Evolutionary conservation across 2,113 vertebrate genomes (phyloP), one percentile per base, ranked within the genome.

Genomic region (Pagrus major): DNA sequence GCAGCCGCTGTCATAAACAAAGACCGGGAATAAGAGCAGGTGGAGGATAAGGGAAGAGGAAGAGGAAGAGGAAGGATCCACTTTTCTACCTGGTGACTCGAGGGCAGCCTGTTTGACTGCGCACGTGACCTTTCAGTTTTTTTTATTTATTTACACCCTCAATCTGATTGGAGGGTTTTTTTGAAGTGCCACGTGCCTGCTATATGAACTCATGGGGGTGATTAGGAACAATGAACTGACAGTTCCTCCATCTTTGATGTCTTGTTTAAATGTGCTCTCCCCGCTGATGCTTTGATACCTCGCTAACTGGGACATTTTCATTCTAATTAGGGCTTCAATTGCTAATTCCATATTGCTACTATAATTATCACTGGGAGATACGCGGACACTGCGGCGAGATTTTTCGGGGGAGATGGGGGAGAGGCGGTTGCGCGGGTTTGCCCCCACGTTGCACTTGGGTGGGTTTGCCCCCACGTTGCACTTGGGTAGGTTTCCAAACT

Each of bases 311-410:
- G 96, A 96, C 96, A 95, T 96, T 97, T 96, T 96, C 94, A 94
- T 94, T 96, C 95, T 97, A 98, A 98, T 97, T 97, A 97, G 96
- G 95, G 95, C 95, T 96, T 94, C 97, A 96, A 96, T 96, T 95
- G 96, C 96, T 97, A 96, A 96, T 97, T 97, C 96, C 82, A 95
- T 95, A 95, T 96, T 93, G 95, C 95, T 94, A 96, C 96, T 97
- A 96, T 97, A 97, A 97, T 97, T 97, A 97, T 97, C 89, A 85
- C 81, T n/a, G 75, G 76, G 87, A 87, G 86, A 86, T 31, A 68
- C 56, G 31, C 37, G 63, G 66, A 46, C 47, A 15, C 42, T 18
- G 54, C 49, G 21, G 61, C 10, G 70, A 81, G 27, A 65, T n/a
- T n/a, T 87, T 78, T 78, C 39, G 29, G 59, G 81, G 74, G 31